Evolutionary conservation across 2,888 invertebrate species (phyloP).

Genomic region (Hypsopygia costalis): DNA sequence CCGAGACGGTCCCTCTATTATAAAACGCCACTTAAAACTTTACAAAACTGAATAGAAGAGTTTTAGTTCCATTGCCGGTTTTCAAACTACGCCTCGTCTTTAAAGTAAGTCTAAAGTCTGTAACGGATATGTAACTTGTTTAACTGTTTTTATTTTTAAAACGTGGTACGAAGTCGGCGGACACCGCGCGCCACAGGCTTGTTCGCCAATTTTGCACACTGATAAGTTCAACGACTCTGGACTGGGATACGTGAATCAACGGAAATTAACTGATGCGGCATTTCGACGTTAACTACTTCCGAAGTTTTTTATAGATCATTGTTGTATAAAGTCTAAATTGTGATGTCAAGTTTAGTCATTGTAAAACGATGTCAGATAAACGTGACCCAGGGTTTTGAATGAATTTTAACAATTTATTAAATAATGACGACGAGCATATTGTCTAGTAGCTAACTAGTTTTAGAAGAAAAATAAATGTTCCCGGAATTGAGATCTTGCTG

Average conservation of each 20-base stretch:
- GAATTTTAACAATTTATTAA: too few species aligned
- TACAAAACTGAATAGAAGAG: constrained; percentile 7
- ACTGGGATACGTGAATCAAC: constrained; percentile 51
- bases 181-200: constrained; percentile 51
- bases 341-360: too few species aligned
- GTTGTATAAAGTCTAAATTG: too few species aligned
- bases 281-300: constrained; percentile 24
- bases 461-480: too few species aligned
- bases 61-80: constrained; percentile 25
- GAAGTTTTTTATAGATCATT: not conserved
- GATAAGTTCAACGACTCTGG: constrained; percentile 72
- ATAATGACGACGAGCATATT: too few species aligned
- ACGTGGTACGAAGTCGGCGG: constrained; percentile 35
- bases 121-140: constrained; percentile 24
- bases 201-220: constrained; percentile 74
- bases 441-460: too few species aligned
- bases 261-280: constrained; percentile 51
- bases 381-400: too few species aligned
- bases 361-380: too few species aligned
- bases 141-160: constrained; percentile 10
- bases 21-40: constrained; percentile 25
- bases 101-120: constrained; percentile 9
- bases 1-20: constrained; percentile 54
- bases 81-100: constrained; percentile 4
- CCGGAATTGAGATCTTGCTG: too few species aligned